Evolutionary conservation across 2,888 invertebrate species (phyloP), one percentile per base, ranked within the genome.

Genomic region (Pristionchus exspectatus): DNA sequence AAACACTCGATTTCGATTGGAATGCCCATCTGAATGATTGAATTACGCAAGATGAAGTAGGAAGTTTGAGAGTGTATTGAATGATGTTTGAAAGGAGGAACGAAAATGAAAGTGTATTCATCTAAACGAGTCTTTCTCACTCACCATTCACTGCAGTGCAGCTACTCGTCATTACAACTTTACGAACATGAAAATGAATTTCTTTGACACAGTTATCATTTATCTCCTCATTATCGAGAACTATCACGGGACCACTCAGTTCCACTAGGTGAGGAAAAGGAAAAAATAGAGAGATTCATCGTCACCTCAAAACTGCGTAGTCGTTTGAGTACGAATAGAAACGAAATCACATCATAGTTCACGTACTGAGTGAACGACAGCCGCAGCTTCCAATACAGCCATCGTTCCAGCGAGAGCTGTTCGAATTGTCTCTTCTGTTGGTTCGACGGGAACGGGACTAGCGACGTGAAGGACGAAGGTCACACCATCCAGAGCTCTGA

Each of bases 361-460:
- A 14, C 87, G 0, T 44, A 93, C 91, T 10, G 88, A 87, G 18
- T 88, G 95, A 84, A 95, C 95, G 81, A 94, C 95, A 21, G 95
- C 94, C 92, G 96, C 95, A 59, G 96, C 96, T 92, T 95, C 95
- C 24, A 96, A 93, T 2, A 96, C 95, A 89, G 94, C 95, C 90
- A 95, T 94, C 0, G 96, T 96, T 5, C 96, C 96, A 81, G 96
- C 89, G 21, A 96, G 95, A 21, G 96, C 96, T 4, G 96, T 95
- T 89, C 95, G 94, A 30, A 96, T 95, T 24, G 91, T 91, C 18
- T 90, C 90, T 56, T 92, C 93, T 74, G 93, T 92, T 14, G 93
- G 92, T 38, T 93, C 93, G 63, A 93, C 92, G 30, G 93, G 93
- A 90, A 92, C 93, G 7, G 93, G 93, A 89, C 89, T 89, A 50